Conservation (phyloP, 30 jellyfish, hydroid and myxozoan genomes). For the Hydractinia echinata region DNA sequence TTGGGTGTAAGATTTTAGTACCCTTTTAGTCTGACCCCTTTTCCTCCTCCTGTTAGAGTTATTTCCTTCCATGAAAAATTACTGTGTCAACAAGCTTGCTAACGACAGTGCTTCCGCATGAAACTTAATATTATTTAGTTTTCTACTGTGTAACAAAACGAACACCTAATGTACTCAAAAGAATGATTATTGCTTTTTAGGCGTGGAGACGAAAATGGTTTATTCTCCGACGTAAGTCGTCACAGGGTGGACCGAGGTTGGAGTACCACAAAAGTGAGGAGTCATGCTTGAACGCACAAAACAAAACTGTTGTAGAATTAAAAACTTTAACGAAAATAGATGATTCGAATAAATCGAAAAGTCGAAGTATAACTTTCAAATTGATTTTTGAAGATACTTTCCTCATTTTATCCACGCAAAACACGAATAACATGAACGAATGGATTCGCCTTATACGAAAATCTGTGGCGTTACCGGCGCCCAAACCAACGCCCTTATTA, state of each 20-base stretch:
- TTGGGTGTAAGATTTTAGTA: too few relatives aligned
- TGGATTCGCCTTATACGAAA: conserved; percentile 72
- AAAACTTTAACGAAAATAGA: conserved; percentile 50
- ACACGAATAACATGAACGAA: conserved; percentile 61
- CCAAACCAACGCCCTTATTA: conserved; percentile 24
- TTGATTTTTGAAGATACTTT: conserved; percentile 59
- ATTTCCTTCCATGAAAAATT: too few relatives aligned
- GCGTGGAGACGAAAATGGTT: conserved; percentile 94
- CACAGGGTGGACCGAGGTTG: conserved; percentile 63
- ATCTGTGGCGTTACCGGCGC: conserved; percentile 54
- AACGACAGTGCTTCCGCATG: too few relatives aligned
- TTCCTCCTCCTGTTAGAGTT: too few relatives aligned
- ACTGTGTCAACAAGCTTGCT: too few relatives aligned
- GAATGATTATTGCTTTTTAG: conserved; percentile 16
- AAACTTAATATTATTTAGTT: too few relatives aligned
- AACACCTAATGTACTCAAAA: too few relatives aligned
- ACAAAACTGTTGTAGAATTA: conserved; percentile 74
- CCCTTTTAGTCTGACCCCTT: too few relatives aligned
- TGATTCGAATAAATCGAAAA: conserved; percentile 50
- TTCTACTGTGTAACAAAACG: too few relatives aligned
- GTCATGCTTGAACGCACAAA: conserved; percentile 63
- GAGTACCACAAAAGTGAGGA: conserved; percentile 89
- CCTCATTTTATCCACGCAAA: conserved; percentile 55
- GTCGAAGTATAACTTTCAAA: conserved; percentile 50
- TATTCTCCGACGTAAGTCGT: conserved; percentile 76